Evolutionary conservation across 2,113 vertebrate genomes (phyloP).

Genomic region (Clarias macrocephalus): DNA sequence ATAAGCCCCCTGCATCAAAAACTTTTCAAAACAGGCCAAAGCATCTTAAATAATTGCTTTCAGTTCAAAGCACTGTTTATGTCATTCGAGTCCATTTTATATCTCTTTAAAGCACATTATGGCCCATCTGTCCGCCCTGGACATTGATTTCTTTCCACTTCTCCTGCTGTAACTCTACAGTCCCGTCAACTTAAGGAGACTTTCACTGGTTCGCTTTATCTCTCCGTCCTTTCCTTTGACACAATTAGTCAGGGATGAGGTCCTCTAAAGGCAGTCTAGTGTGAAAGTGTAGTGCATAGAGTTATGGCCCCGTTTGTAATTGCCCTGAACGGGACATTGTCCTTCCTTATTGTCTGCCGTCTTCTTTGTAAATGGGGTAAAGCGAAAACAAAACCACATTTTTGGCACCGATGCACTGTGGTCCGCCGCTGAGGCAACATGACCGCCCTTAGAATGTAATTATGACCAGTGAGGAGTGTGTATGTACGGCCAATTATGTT

Average conservation of each 20-base stretch:
- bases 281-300: constrained; percentile 3
- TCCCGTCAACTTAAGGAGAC: constrained; percentile 16
- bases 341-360: constrained; percentile 28
- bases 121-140: constrained; percentile 37
- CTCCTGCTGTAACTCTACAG: constrained; percentile 42
- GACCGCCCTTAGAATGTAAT: constrained; percentile 27
- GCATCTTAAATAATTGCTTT: constrained; percentile 47
- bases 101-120: constrained; percentile 48
- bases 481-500: constrained; percentile 7
- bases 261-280: constrained; percentile 41
- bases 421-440: not conserved
- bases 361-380: constrained; percentile 18
- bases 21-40: constrained; percentile 39
- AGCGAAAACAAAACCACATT: constrained; percentile 30
- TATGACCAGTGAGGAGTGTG: constrained; percentile 10
- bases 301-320: constrained; percentile 28
- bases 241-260: constrained; percentile 50
- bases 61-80: constrained; percentile 42
- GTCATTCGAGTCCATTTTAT: constrained; percentile 40
- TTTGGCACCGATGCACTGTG: constrained; percentile 23
- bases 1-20: constrained; percentile 18
- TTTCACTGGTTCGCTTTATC: constrained; percentile 28
- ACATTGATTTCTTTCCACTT: constrained; percentile 46
- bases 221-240: constrained; percentile 40
- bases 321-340: constrained; percentile 15